Conservation (phyloP, 2,113 vertebrate genomes). For the Plecturocebus donacophilus region DNA sequence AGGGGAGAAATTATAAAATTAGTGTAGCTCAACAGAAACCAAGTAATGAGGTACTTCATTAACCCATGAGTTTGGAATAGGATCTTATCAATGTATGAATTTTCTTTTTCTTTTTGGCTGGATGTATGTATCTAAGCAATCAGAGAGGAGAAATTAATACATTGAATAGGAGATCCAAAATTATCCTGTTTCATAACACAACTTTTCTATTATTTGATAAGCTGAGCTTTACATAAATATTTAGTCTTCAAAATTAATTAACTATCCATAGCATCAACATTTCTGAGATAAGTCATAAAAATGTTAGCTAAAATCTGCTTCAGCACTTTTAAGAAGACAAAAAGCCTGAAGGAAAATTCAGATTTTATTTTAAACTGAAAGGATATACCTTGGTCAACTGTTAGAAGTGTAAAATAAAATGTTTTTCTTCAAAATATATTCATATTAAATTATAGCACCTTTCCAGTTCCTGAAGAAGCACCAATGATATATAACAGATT, state of each 20-base stretch:
- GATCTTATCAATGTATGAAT: accelerated
- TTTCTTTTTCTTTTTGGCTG: not conserved
- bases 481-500: not conserved
- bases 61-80: accelerated
- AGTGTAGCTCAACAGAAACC: not conserved
- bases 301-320: not conserved
- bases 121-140: not conserved
- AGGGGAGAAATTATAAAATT: accelerated
- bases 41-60: not conserved
- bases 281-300: not conserved
- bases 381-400: not conserved
- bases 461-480: not conserved
- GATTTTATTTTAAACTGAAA: not conserved
- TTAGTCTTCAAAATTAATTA: not conserved
- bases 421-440: not conserved
- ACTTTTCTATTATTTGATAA: not conserved
- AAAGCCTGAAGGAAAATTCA: not conserved
- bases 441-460: not conserved
- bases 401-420: not conserved
- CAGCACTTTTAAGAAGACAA: not conserved
- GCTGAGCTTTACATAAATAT: not conserved
- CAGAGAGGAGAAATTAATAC: not conserved
- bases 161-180: not conserved
- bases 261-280: not conserved
- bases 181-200: not conserved